Evolutionary conservation across 2,888 invertebrate species (phyloP).

Genomic region (Hirtodrosophila duncani): DNA sequence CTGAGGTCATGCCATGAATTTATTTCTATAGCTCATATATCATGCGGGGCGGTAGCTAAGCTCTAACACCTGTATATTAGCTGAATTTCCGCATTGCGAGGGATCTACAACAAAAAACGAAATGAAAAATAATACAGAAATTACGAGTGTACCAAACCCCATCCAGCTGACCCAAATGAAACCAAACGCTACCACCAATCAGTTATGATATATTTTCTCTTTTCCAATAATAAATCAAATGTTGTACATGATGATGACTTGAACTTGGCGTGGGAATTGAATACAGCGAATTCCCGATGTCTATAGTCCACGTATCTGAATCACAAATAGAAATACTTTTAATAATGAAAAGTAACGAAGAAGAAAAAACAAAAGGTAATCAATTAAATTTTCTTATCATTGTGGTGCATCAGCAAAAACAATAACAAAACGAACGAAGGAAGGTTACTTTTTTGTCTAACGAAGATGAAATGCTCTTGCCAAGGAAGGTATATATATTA

Average conservation of each 20-base stretch:
- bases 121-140: not conserved
- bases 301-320: no score
- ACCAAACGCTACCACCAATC: slow-evolving; percentile 6
- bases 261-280: slow-evolving; percentile 64
- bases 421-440: slow-evolving; percentile 29
- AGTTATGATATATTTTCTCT: slow-evolving; percentile 53
- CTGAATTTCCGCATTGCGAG: slow-evolving; percentile 64
- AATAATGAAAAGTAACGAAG: slow-evolving; percentile 49
- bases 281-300: no score
- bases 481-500: no score
- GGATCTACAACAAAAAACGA: slow-evolving; percentile 1
- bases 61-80: slow-evolving; percentile 65
- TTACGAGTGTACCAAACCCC: no score
- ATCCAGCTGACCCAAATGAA: slow-evolving; percentile 13
- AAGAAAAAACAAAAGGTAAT: slow-evolving; percentile 60
- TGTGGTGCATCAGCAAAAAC: slow-evolving; percentile 57
- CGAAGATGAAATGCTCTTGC: no score
- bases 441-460: no score
- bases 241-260: slow-evolving; percentile 42
- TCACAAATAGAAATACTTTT: no score
- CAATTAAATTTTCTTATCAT: slow-evolving; percentile 70
- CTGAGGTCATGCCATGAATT: slow-evolving; percentile 68
- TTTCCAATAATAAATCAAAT: slow-evolving; percentile 48
- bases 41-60: slow-evolving; percentile 62
- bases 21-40: slow-evolving; percentile 67